Evolutionary conservation across 2,888 invertebrate genomes (phyloP), one percentile per base, ranked within the genome.

Genomic region (Ormyrus thymus): DNA sequence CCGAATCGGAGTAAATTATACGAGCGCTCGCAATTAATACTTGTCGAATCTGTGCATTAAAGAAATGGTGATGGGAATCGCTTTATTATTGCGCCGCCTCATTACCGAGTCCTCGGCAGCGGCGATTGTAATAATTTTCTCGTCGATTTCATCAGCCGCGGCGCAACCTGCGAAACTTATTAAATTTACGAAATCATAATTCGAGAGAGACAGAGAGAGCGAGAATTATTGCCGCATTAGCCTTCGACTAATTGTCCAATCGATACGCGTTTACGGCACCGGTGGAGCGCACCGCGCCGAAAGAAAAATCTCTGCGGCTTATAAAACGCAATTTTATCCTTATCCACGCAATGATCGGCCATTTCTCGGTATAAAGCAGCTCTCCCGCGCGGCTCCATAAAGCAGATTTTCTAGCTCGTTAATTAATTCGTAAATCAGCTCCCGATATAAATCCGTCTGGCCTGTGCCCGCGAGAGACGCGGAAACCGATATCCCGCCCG

Each of bases 371-470:
- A 53, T 5, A 62, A 53, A 45, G 29, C 50, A 15, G 43, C 53
- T 1, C n/a, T 53, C 50, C n/a, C 13, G 13, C 53, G 43, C 68
- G 45, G 6, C 13, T 58, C n/a, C 46, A 5, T 46, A 46, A 53
- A 29, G 29, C 29, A 29, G 29, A 29, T 29, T 4, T 29, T 29
- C 29, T 0, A 13, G 29, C 13, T n/a, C 73, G 65, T 48, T 76
- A 76, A 76, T 76, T 69, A 76, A 70, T 70, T 70, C 76, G 76
- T 64, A 62, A 76, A 76, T 76, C 76, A 58, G 48, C 55, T 58
- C 6, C 29, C 53, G 53, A 61, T 53, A 68, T 68, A 68, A 75
- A 75, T 75, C 59, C 66, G 11, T 58, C 72, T 13, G 58, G 11
- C 6, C 8, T n/a, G 29, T 29, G 13, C 6, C 10, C n/a, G 43